These are phyloP conservation scores for Spheniscus mendiculus DNA, from an alignment of 2,113 vertebrate genomes.

Conservation along the genomic window DNA sequence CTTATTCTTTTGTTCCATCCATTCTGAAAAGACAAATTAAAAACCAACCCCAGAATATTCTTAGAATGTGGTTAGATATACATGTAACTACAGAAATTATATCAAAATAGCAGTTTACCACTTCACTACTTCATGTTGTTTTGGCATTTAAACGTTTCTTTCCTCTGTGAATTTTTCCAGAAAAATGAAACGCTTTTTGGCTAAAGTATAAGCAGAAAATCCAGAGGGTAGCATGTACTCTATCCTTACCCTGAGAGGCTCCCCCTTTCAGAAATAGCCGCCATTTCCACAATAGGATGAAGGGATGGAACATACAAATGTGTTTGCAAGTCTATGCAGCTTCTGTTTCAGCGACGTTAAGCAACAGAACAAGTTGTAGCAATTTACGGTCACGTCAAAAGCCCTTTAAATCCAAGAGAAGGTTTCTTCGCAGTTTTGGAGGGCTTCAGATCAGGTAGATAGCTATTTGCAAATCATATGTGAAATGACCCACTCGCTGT, in stretches of 20 bases:
- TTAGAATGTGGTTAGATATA: background rate
- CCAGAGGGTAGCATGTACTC: background rate
- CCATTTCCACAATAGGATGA: background rate
- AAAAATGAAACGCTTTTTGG: conserved; percentile 3
- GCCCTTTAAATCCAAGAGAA: background rate
- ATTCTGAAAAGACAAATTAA: background rate
- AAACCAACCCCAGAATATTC: background rate
- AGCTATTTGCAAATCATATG: background rate
- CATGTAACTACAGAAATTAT: background rate
- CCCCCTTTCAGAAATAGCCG: background rate
- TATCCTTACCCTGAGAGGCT: background rate
- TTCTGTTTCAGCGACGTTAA: background rate
- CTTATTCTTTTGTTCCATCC: background rate
- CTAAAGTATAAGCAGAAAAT: background rate
- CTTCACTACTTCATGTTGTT: background rate
- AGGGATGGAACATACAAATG: background rate
- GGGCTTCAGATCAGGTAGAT: background rate
- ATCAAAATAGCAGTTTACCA: conserved; percentile 45
- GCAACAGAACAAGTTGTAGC: background rate
- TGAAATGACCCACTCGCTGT: rapidly evolving
- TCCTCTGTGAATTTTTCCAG: background rate
- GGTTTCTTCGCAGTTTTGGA: background rate
- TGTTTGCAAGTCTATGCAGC: background rate
- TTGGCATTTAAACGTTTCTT: background rate
- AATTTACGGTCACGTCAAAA: background rate